Conservation (phyloP, 2,888 invertebrate genomes). For the Geophilus truncorum region DNA sequence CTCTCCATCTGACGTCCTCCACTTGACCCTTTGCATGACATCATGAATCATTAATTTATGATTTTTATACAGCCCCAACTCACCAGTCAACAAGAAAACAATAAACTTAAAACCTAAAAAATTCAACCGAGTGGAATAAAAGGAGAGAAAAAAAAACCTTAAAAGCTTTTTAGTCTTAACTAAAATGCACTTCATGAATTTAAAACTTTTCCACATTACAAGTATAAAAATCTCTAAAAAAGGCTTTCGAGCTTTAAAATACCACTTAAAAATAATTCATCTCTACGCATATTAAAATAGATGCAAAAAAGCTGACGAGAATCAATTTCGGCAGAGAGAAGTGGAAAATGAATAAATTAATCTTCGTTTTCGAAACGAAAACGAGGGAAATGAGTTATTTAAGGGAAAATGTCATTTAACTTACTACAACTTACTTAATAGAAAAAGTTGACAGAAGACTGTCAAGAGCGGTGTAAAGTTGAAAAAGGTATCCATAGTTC, state of each 20-base stretch:
- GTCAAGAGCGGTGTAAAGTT: conserved; percentile 10
- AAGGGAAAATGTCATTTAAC: too few relatives aligned
- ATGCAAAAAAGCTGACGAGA: neutral
- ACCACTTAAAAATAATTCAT: neutral
- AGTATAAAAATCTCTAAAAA: neutral
- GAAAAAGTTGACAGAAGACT: conserved; percentile 6
- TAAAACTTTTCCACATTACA: too few relatives aligned
- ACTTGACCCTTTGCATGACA: neutral
- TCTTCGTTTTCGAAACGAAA: too few relatives aligned
- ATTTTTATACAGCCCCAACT: neutral
- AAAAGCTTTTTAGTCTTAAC: neutral
- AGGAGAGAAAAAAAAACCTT: neutral
- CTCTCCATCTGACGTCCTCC: neutral
- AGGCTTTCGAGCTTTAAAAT: neutral
- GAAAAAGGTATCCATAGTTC: conserved; percentile 23
- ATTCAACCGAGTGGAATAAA: neutral
- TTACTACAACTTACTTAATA: conserved; percentile 1
- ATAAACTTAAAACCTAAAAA: neutral
- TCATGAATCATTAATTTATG: conserved; percentile 19
- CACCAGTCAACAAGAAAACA: neutral
- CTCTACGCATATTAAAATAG: neutral
- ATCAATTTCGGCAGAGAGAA: neutral
- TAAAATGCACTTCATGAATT: neutral
- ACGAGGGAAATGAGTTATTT: too few relatives aligned
- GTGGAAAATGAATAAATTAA: too few relatives aligned